These are phyloP conservation scores for Anguilla anguilla DNA, from an alignment of 2,797 vertebrate species.

Conservation along the genomic window DNA sequence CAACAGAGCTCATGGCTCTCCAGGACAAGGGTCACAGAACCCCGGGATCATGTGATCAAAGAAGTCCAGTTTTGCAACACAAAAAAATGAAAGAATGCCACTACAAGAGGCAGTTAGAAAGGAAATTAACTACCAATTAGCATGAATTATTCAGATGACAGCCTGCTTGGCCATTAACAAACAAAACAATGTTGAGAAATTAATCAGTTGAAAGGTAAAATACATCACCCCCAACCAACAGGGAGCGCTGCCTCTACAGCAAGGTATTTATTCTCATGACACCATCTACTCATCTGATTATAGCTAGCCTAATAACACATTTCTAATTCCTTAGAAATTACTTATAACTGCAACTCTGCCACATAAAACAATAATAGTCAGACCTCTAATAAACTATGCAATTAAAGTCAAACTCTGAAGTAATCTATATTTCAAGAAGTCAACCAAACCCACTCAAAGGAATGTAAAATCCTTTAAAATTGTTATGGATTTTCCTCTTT, in stretches of 20 bases:
- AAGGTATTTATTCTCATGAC: not conserved
- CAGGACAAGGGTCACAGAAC: not conserved
- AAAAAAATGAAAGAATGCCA: not conserved
- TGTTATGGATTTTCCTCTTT: slow-evolving; percentile 16
- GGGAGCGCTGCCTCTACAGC: not conserved
- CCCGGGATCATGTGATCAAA: not conserved
- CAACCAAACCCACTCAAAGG: not conserved
- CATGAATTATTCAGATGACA: not conserved
- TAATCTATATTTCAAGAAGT: not conserved
- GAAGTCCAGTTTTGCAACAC: not conserved
- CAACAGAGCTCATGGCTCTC: not conserved
- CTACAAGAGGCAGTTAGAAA: not conserved
- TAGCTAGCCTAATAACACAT: not conserved
- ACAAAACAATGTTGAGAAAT: not conserved
- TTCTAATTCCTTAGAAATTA: not conserved
- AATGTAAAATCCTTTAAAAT: not conserved
- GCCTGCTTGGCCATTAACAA: not conserved
- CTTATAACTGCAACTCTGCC: slow-evolving; percentile 18
- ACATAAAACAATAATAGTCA: slow-evolving; percentile 30
- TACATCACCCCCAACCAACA: not conserved
- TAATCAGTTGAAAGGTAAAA: too few species aligned
- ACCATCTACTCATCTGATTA: not conserved
- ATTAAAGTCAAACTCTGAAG: not conserved
- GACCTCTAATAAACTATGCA: slow-evolving; percentile 32
- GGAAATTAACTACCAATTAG: not conserved